Evolutionary conservation across 2,888 invertebrate genomes (phyloP).

Genomic region (Euplexia lucipara): DNA sequence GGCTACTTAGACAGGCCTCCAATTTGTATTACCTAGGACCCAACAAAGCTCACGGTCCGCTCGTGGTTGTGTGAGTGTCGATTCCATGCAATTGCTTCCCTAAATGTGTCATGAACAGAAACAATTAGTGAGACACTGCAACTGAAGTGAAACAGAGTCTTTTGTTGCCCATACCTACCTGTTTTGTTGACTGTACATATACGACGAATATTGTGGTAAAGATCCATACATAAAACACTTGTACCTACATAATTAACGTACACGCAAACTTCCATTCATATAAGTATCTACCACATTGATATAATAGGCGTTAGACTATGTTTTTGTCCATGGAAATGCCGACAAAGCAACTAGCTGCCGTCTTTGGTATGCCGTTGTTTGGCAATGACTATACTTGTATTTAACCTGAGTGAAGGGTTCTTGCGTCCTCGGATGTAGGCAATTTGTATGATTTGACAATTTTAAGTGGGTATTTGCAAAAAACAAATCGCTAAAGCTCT

Average conservation of each 20-base stretch:
- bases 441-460: conserved; percentile 60
- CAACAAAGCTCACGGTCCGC: too few relatives aligned
- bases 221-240: conserved; percentile 31
- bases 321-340: conserved; percentile 41
- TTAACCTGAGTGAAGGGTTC: conserved; percentile 65
- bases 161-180: neutral
- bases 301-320: conserved; percentile 18
- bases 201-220: conserved; percentile 16
- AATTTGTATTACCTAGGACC: too few relatives aligned
- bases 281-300: conserved; percentile 26
- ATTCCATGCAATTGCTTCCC: neutral
- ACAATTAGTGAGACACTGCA: too few relatives aligned
- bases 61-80: neutral
- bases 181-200: conserved; percentile 11
- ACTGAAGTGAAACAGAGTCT: too few relatives aligned
- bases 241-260: conserved; percentile 46
- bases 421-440: conserved; percentile 60
- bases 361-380: conserved; percentile 38
- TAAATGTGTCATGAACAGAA: too few relatives aligned
- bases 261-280: conserved; percentile 38
- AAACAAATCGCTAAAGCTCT: conserved; percentile 21
- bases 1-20: too few relatives aligned
- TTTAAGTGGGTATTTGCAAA: conserved; percentile 22
- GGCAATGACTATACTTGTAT: conserved; percentile 54
- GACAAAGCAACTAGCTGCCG: conserved; percentile 37